Base-by-base conservation (phyloP, 2,797 vertebrate genomes). In the Ctenochaetus hawaiiensis region DNA sequence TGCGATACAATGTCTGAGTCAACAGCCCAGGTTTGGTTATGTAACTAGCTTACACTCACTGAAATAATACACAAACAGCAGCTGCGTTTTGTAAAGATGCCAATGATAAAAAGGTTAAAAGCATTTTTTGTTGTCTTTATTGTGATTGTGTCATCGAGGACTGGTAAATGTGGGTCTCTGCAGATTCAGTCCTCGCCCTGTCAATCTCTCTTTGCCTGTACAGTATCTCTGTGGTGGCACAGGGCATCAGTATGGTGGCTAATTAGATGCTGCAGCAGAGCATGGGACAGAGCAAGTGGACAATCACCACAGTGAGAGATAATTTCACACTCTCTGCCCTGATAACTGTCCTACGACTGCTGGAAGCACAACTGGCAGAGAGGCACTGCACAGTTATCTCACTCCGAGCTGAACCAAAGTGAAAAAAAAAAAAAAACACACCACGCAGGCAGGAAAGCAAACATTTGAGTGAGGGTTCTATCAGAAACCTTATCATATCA, bases 251-350 rank as follows among this genome's bases (percentile, higher is more conserved):
- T 77, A 82, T 88, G 81, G 81, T 75, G 73, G 73, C 77, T 88
- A 91, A 93, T 93, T 89, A 90, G 91, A 82, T 80, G 78, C 75
- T 79, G 88, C 89, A 89, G 80, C 72, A 71, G 80, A 82, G 87
- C 85, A 81, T 78, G 77, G 79, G 84, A 89, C 79, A 69, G 68
- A 87, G 68, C 64, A 44, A 90, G 87, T 83, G 89, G 90, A 90
- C 88, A 85, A 68, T 91, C 84, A 83, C 62, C 59, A 67, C 39
- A 30, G 79, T 78, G 85, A 90, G 86, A 91, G 82, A 93, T 91
- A 84, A 93, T 93, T 93, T 93, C 92, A 92, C 92, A 93, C 91
- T 86, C 77, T 77, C 45, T 90, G 89, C 80, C 72, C 89, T 75
- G 87, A 91, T 92, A 90, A 91, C 82, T 81, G 83, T 86, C 82